Evolutionary conservation across 2,113 vertebrate genomes (phyloP).

Genomic region (Pollachius pollachius): DNA sequence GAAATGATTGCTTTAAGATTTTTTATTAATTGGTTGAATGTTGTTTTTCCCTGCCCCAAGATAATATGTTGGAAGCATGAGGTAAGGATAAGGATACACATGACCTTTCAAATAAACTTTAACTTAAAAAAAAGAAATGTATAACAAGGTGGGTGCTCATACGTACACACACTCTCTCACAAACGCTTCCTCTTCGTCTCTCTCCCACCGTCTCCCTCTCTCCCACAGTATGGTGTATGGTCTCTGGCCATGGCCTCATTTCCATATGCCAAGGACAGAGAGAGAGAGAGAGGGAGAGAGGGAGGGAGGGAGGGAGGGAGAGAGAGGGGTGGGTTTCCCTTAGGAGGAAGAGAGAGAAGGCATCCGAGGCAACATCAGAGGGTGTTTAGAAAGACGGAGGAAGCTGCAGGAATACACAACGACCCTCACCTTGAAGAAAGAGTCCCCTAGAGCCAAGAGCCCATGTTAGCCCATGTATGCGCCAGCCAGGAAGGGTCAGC

Average conservation of each 20-base stretch:
- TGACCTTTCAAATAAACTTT: too few relatives aligned
- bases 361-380: constrained; percentile 59
- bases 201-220: constrained; percentile 9
- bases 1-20: too few relatives aligned
- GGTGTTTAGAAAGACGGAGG: constrained; percentile 56
- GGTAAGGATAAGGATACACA: too few relatives aligned
- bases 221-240: constrained; percentile 11
- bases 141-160: background rate
- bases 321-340: constrained; percentile 26
- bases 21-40: too few relatives aligned
- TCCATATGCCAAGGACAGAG: constrained; percentile 34
- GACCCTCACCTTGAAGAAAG: constrained; percentile 54
- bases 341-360: constrained; percentile 17
- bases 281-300: background rate
- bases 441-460: constrained; percentile 15
- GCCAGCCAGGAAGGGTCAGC: constrained; percentile 51
- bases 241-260: constrained; percentile 34
- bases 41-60: too few relatives aligned
- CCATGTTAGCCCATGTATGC: constrained; percentile 33
- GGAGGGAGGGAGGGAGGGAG: constrained; percentile 17
- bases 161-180: background rate
- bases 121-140: background rate
- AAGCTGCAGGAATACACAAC: constrained; percentile 59
- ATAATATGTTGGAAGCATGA: too few relatives aligned
- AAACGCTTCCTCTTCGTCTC: constrained; percentile 10